phyloP scores from a whole-genome alignment of 2,888 invertebrate genomes.

The Hetaerina titia region DNA sequence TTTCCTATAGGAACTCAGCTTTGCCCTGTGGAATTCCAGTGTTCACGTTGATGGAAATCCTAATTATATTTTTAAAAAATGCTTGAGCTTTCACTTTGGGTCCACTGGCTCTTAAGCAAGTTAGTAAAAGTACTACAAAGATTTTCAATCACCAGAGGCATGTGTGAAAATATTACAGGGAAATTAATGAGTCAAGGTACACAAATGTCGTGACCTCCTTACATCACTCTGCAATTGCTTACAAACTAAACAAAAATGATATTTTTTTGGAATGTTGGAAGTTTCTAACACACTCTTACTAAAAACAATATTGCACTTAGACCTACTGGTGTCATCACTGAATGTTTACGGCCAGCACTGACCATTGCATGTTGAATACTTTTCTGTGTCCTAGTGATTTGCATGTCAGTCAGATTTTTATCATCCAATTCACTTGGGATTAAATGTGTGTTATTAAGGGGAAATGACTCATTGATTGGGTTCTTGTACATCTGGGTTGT shows the following conservation, averaged over 20 bases:
- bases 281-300: background rate
- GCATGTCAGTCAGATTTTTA: background rate
- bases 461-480: background rate
- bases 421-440: background rate
- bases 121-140: no score
- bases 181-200: background rate
- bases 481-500: background rate
- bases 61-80: background rate
- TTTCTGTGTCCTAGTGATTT: background rate
- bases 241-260: background rate
- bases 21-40: background rate
- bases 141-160: no score
- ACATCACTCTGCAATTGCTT: background rate
- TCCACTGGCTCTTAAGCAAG: no score
- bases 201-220: background rate
- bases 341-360: background rate
- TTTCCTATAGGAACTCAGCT: background rate
- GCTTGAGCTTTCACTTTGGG: no score
- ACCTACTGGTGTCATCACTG: background rate
- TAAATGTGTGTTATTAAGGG: background rate
- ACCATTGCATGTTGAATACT: background rate
- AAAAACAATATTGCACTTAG: background rate
- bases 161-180: background rate
- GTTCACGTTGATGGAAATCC: background rate
- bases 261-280: background rate